These are phyloP conservation scores for Brachyrhaphis roseni DNA, from an alignment of 2,797 vertebrate species.

Conservation along the genomic window DNA sequence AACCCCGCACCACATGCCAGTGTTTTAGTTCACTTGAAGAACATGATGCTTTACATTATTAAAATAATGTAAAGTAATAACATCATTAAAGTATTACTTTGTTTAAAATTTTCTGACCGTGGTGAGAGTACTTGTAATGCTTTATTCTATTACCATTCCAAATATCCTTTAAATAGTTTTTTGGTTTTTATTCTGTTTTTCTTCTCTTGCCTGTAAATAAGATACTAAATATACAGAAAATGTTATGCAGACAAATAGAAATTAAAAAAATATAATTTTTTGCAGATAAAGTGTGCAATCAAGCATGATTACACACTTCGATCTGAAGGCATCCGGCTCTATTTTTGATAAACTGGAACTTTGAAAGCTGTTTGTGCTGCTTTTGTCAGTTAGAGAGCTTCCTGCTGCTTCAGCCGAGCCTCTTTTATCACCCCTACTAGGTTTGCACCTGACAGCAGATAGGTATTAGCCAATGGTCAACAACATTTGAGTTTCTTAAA, in stretches of 20 bases:
- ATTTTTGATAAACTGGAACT: neutral
- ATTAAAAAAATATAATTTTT: neutral
- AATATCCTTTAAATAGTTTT: neutral
- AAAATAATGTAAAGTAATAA: too few relatives aligned
- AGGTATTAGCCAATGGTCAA: conserved; percentile 1
- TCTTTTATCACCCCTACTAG: neutral
- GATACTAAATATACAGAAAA: neutral
- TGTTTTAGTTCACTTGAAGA: neutral
- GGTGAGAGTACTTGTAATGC: neutral
- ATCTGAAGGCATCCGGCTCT: neutral
- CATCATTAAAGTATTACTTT: too few relatives aligned
- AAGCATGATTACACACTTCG: neutral
- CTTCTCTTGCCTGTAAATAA: neutral
- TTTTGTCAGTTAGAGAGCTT: conserved; percentile 11
- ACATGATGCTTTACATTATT: neutral
- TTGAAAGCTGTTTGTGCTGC: neutral
- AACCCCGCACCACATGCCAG: neutral
- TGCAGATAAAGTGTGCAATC: neutral
- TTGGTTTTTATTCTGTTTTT: neutral
- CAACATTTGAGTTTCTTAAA: conserved; percentile 4
- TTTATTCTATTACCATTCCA: neutral
- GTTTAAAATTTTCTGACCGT: neutral
- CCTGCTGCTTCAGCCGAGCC: conserved; percentile 2
- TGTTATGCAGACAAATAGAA: too few relatives aligned
- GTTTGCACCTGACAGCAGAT: neutral